Conservation (phyloP, 2,888 invertebrate species). For the Zeuzera pyrina region DNA sequence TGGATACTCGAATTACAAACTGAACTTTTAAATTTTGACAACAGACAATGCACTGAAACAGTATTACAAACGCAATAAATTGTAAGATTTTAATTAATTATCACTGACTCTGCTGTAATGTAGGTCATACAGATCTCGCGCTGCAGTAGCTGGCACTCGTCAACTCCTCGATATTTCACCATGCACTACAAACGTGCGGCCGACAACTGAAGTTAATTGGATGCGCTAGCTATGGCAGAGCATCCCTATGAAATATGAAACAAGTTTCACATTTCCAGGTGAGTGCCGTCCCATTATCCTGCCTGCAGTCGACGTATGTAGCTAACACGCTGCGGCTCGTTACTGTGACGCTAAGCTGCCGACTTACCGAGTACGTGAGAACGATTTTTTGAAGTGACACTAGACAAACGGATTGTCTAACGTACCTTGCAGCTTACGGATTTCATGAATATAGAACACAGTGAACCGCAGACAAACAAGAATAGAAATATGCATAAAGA, state of each 20-base stretch:
- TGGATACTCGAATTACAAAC: too few relatives aligned
- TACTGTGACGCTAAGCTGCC: slow-evolving; percentile 19
- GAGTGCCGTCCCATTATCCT: slow-evolving; percentile 30
- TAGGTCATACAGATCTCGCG: slow-evolving; percentile 31
- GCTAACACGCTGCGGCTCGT: slow-evolving; percentile 29
- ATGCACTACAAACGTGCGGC: slow-evolving; percentile 51
- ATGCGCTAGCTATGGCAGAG: slow-evolving; percentile 43
- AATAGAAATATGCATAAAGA: neutral
- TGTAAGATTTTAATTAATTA: too few relatives aligned
- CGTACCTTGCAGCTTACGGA: too few relatives aligned
- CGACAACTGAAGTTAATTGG: slow-evolving; percentile 63
- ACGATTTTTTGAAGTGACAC: too few relatives aligned
- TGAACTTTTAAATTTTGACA: too few relatives aligned
- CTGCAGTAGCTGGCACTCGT: slow-evolving; percentile 32
- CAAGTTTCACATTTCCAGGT: slow-evolving; percentile 26
- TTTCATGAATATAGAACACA: neutral
- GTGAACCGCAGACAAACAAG: neutral
- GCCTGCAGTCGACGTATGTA: slow-evolving; percentile 24
- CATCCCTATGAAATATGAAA: slow-evolving; percentile 54
- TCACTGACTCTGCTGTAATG: too few relatives aligned
- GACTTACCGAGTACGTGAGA: too few relatives aligned
- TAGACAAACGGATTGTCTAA: too few relatives aligned
- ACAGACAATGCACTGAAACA: too few relatives aligned
- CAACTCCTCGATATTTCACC: slow-evolving; percentile 56
- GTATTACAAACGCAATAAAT: too few relatives aligned